A percentile compares a stretch with the other conserved stretches of the same genome.
These are phyloP conservation scores for Myiozetetes cayanensis DNA, from an alignment of 2,113 vertebrate genomes.

Conservation along the genomic window DNA sequence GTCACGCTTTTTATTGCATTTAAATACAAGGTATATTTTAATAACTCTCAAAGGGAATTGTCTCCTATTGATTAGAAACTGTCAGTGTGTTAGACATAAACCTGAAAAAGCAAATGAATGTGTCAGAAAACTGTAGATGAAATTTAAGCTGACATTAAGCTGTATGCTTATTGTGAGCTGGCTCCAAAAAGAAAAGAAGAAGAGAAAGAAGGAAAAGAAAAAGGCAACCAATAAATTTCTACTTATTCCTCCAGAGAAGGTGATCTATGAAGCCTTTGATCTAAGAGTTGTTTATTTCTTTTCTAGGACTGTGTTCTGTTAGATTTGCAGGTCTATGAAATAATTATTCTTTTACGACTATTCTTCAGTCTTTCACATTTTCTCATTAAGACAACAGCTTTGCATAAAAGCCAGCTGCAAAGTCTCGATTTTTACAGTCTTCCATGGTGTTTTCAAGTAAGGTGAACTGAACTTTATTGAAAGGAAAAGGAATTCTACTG, in stretches of 20 bases:
- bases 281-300: slow-evolving; percentile 58
- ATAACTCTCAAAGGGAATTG: slow-evolving; percentile 73
- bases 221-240: slow-evolving; percentile 60
- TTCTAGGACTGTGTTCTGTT: slow-evolving; percentile 60
- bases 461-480: slow-evolving; percentile 10
- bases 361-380: slow-evolving; percentile 59
- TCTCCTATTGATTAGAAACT: slow-evolving; percentile 72
- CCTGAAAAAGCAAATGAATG: slow-evolving; percentile 69
- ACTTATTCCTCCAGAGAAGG: slow-evolving; percentile 47
- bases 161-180: slow-evolving; percentile 45
- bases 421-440: slow-evolving; percentile 55
- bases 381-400: slow-evolving; percentile 69
- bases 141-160: slow-evolving; percentile 70
- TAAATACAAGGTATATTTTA: slow-evolving; percentile 78
- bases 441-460: slow-evolving; percentile 7
- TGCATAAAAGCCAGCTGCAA: slow-evolving; percentile 60
- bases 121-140: slow-evolving; percentile 67
- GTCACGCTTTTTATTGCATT: slow-evolving; percentile 75
- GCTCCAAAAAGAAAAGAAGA: background rate
- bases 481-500: background rate
- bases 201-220: background rate
- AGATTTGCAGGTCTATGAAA: slow-evolving; percentile 65
- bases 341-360: slow-evolving; percentile 62
- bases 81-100: slow-evolving; percentile 74
- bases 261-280: slow-evolving; percentile 64